Base-by-base conservation (phyloP, 1,140 invertebrate species). In the Drosophila burlai region DNA sequence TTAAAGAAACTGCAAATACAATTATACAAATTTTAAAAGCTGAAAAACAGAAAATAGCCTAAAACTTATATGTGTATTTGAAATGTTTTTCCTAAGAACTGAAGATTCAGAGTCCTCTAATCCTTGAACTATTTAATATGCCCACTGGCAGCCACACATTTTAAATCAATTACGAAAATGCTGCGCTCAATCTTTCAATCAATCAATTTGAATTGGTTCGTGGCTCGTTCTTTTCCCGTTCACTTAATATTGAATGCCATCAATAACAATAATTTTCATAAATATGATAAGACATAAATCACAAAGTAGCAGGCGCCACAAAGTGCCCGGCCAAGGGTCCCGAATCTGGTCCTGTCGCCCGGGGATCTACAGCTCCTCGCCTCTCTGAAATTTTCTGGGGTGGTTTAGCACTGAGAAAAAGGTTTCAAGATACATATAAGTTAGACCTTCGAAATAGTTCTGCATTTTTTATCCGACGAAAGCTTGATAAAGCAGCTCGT, bases 201-300 rank as follows among this genome's bases (percentile, higher is more conserved):
- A 87, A 87, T 87, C 77, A 87, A 69, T 71, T 43, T 63, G 58
- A 50, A 38, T 79, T 59, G 52, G 52, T 31, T 69, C 50, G 16
- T 73, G 46, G 29, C 47, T 65, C 24, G 36, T 66, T 76, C 58
- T 52, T 38, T 67, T 47, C 15, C 50, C 49, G 45, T 49, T 57
- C 64, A 45, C 77, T 83, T 81, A 60, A 90, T 89, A 89, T 84
- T 85, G 85, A 89, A 89, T 90, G 80, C 85, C 81, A 89, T 89
- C 84, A 89, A 89, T 90, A 89, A 90, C 81, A 89, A 89, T 89
- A 89, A 89, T 89, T 81, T 84, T 90, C 81, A 90, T 89, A 89
- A 89, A 90, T 89, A 90, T 84, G 84, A 89, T 89, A 89, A 89
- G 78, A 84, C 85, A 90, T 89, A 89, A 89, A 89, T 89, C 85